phyloP scores from a whole-genome alignment of 2,888 invertebrate genomes.

The Drosophila nr. perissopoda region DNA sequence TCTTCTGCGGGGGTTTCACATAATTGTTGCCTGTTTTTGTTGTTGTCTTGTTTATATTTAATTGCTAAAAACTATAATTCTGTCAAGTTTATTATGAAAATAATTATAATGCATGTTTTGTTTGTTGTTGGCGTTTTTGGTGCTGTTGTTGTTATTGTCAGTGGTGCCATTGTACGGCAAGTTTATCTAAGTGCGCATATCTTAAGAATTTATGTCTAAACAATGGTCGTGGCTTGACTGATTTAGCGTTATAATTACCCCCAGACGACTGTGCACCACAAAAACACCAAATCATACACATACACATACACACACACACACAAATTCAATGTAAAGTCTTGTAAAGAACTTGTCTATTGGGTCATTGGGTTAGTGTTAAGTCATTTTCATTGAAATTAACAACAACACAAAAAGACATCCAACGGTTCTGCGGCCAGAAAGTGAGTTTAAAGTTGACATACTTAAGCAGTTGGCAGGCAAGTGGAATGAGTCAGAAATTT shows the following conservation, averaged over 20 bases:
- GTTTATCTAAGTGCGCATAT: conserved; percentile 80
- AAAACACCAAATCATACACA: conserved; percentile 46
- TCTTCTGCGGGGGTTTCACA: conserved; percentile 58
- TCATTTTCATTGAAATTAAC: conserved; percentile 78
- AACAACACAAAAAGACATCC: conserved; percentile 30
- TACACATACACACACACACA: conserved; percentile 15
- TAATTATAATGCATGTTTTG: conserved; percentile 77
- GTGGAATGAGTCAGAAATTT: conserved; percentile 32
- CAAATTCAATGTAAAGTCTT: conserved; percentile 47
- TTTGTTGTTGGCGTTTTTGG: conserved; percentile 26
- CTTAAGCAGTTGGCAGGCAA: conserved; percentile 26
- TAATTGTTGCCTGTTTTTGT: conserved; percentile 70
- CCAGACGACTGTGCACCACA: conserved; percentile 53
- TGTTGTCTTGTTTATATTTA: conserved; percentile 71
- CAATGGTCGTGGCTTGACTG: conserved; percentile 74
- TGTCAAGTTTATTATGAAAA: conserved; percentile 82
- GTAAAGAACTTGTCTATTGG: conserved; percentile 78
- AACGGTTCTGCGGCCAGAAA: conserved; percentile 39
- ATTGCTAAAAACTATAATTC: conserved; percentile 82
- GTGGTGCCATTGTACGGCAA: conserved; percentile 66
- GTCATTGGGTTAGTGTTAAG: conserved; percentile 80
- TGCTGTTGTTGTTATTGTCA: conserved; percentile 29
- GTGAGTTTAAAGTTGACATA: conserved; percentile 54
- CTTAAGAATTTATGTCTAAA: conserved; percentile 63
- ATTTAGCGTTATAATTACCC: conserved; percentile 79